A percentile compares a stretch with the other conserved stretches of the same genome.
These are phyloP conservation scores for Thalassoma bifasciatum DNA, from an alignment of 2,113 vertebrate species.

Conservation along the genomic window DNA sequence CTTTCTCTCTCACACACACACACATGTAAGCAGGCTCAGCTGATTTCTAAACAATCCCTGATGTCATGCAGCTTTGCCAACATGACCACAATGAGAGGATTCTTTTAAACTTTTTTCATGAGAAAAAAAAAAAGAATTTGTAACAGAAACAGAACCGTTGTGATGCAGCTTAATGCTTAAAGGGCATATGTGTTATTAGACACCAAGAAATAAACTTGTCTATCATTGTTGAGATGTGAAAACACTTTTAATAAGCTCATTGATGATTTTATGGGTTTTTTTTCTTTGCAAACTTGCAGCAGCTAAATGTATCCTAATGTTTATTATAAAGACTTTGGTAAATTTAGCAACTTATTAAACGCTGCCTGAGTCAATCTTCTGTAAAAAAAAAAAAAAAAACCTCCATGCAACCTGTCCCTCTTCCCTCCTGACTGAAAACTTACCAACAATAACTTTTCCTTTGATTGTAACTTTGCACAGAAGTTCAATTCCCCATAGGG, in stretches of 20 bases:
- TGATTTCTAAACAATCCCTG: constrained; percentile 39
- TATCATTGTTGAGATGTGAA: no score
- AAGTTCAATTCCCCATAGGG: background rate
- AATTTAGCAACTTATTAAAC: no score
- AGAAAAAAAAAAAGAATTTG: constrained; percentile 7
- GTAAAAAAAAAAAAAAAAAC: no score
- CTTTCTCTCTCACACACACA: background rate
- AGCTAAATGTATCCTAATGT: no score
- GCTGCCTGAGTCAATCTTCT: background rate
- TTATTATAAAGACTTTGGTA: no score
- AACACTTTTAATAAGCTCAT: no score
- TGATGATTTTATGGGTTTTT: no score
- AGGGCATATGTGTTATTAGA: background rate
- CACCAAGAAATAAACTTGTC: background rate
- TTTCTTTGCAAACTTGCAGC: no score
- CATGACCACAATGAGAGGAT: background rate
- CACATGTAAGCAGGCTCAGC: constrained; percentile 24
- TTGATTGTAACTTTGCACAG: no score
- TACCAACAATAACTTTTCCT: no score
- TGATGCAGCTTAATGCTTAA: background rate
- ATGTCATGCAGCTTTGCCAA: constrained; percentile 21
- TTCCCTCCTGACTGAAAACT: background rate
- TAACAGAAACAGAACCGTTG: background rate
- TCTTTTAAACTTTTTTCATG: background rate
- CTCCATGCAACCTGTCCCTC: background rate